A percentile compares a stretch with the other conserved stretches of the same genome.
These are phyloP conservation scores for Boloria euphrosyne DNA, from an alignment of 2,888 invertebrate species.

Conservation along the genomic window DNA sequence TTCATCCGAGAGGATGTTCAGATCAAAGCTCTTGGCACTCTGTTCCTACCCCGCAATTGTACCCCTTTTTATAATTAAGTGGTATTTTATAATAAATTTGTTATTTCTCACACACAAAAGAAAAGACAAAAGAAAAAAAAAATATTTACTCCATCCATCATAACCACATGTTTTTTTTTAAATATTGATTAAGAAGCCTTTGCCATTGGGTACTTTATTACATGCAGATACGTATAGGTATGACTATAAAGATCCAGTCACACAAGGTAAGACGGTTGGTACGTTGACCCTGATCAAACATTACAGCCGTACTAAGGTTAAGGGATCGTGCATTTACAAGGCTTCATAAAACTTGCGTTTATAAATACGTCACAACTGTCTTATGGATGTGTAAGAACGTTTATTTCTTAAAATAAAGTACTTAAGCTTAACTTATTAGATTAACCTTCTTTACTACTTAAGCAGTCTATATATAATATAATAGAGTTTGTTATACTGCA, in stretches of 20 bases:
- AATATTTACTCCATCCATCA: too few relatives aligned
- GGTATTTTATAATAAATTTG: too few relatives aligned
- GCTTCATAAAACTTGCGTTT: slow-evolving; percentile 53
- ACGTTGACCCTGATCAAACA: slow-evolving; percentile 56
- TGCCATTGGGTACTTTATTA: too few relatives aligned
- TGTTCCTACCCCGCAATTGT: too few relatives aligned
- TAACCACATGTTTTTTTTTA: too few relatives aligned
- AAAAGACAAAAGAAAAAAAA: too few relatives aligned
- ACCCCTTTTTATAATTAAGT: too few relatives aligned
- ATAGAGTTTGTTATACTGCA: neutral
- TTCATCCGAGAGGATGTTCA: too few relatives aligned
- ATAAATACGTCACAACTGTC: slow-evolving; percentile 8
- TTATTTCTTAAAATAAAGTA: neutral
- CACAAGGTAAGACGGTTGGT: slow-evolving; percentile 46
- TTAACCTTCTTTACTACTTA: slow-evolving; percentile 1
- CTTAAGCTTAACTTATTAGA: neutral
- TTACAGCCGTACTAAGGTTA: slow-evolving; percentile 57
- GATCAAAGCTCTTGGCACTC: too few relatives aligned
- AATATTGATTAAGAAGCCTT: too few relatives aligned
- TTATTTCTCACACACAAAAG: too few relatives aligned
- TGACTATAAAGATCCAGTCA: slow-evolving; percentile 39
- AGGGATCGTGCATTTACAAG: slow-evolving; percentile 64
- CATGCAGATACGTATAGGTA: neutral
- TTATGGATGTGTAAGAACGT: neutral
- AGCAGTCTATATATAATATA: neutral